Conservation (phyloP, 1,140 invertebrate genomes). For the Dreissena polymorpha region DNA sequence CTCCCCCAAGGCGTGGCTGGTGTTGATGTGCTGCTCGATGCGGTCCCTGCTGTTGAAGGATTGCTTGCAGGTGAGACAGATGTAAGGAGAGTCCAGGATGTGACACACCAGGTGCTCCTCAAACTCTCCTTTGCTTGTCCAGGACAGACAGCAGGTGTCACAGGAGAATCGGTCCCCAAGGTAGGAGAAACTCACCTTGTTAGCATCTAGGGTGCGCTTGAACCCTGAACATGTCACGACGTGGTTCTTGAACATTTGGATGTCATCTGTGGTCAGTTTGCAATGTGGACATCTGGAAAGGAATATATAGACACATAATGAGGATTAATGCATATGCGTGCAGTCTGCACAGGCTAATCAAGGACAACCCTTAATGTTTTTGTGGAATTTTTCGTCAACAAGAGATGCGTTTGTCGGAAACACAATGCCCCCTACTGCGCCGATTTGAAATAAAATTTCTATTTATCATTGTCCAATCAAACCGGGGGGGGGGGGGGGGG, state of each 20-base stretch:
- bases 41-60: constrained; percentile 32
- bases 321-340: no score
- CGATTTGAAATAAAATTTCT: no score
- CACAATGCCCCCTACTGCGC: no score
- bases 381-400: no score
- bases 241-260: constrained; percentile 33
- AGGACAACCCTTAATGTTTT: no score
- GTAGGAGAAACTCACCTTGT: no score
- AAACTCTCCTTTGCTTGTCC: constrained; percentile 33
- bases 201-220: no score
- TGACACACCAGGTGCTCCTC: constrained; percentile 54
- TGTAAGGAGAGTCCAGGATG: constrained; percentile 29
- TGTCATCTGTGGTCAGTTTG: constrained; percentile 40
- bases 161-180: background rate
- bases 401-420: no score
- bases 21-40: constrained; percentile 42
- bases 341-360: no score
- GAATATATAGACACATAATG: no score
- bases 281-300: constrained; percentile 39
- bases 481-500: no score
- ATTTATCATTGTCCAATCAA: no score
- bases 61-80: constrained; percentile 44
- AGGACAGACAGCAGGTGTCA: constrained; percentile 1
- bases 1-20: constrained; percentile 25
- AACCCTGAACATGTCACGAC: constrained; percentile 13